Evolutionary conservation across 2,888 invertebrate genomes (phyloP), one percentile per base, ranked within the genome.

Genomic region (Argyra leucocephala): DNA sequence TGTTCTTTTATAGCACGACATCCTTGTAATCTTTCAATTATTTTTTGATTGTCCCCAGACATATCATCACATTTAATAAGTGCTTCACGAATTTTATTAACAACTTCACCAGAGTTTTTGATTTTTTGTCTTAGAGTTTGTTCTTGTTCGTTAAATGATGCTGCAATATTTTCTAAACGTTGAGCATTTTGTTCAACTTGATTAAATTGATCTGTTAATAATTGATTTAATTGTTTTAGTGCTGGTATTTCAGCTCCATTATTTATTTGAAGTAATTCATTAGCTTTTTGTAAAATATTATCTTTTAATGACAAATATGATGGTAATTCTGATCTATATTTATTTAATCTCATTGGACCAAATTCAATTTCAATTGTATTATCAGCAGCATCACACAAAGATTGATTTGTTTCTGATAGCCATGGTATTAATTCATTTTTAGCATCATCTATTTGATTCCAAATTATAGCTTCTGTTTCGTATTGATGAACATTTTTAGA

Each of bases 31-130:
- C 94, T 86, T 70, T 88, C 86, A 65, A 93, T 82, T 66, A 96
- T 89, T 74, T 91, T 91, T 1, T 85, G 83, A 73, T 93, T 93
- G 71, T 91, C 90, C 0, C 96, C 95, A 3, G 91, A 90, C 80
- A 93, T 84, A 74, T 93, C 93, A 75, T 94, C 94, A 74, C 93
- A 93, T 77, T 90, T 90, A 59, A 91, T 88, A n/a, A 93, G 85
- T 59, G 88, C 86, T 74, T 93, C 93, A 22, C 93, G 85, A 22
- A 92, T 82, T 75, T 85, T 86, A 21, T 87, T 86, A 0, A 93
- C 83, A 67, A 82, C 83, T 67, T 89, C 90, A 5, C 87, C 86
- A 0, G 87, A 82, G 6, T 81, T 81, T 78, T 91, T 93, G 22
- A 92, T 86, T 24, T 86, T 86, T 62, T 85, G 84, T 69, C 88